Conservation (phyloP, 2,797 vertebrate genomes). For the Sebastiscus tertius region DNA sequence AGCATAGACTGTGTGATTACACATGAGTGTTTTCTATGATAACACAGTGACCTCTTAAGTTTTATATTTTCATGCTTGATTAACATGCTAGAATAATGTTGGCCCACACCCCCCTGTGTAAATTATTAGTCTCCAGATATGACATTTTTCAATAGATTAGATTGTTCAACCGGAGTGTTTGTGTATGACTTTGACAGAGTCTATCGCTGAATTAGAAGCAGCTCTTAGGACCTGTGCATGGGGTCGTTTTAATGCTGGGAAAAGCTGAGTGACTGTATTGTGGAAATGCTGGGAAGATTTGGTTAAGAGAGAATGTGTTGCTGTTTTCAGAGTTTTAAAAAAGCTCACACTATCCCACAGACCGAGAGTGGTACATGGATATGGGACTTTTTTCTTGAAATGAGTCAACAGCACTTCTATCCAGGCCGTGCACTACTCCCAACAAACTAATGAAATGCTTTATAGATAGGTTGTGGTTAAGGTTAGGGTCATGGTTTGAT, state of each 20-base stretch:
- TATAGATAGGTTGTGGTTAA: neutral
- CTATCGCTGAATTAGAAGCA: constrained; percentile 23
- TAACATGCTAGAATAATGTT: constrained; percentile 45
- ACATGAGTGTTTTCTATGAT: constrained; percentile 72
- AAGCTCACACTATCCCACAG: neutral
- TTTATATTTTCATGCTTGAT: constrained; percentile 57
- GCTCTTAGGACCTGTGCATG: constrained; percentile 9
- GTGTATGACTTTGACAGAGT: constrained; percentile 14
- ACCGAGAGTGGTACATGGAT: neutral
- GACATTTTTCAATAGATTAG: constrained; percentile 54
- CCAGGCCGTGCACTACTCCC: neutral
- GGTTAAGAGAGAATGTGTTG: neutral
- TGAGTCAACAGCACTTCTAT: neutral
- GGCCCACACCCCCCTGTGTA: constrained; percentile 30
- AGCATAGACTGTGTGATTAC: constrained; percentile 44
- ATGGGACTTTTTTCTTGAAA: neutral
- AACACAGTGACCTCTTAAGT: constrained; percentile 61
- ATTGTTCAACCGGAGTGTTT: constrained; percentile 38
- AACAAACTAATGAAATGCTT: neutral
- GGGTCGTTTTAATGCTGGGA: constrained; percentile 21
- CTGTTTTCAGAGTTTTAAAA: constrained; percentile 9
- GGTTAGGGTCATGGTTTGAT: neutral
- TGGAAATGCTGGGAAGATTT: constrained; percentile 11
- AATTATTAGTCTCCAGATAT: constrained; percentile 52
- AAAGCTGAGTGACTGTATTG: neutral